These are phyloP conservation scores for Leptocoma aspasia DNA, from an alignment of 2,113 vertebrate genomes.

Conservation along the genomic window DNA sequence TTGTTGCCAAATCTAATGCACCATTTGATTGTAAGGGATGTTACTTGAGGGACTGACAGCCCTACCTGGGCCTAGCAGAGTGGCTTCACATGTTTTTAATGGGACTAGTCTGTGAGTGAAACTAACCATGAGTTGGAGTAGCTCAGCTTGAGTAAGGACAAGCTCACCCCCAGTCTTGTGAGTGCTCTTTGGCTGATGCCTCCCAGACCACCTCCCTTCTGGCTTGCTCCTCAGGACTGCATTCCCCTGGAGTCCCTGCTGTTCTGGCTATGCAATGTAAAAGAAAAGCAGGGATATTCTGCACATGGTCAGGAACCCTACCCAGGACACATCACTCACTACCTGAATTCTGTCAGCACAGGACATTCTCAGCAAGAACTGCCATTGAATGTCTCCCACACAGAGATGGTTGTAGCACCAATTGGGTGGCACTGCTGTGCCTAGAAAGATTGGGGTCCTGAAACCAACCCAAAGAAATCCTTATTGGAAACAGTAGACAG, in stretches of 20 bases:
- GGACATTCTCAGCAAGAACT: not conserved
- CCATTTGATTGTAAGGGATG: not conserved
- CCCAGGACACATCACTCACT: not conserved
- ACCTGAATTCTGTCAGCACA: not conserved
- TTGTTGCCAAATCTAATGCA: not conserved
- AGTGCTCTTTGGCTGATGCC: not conserved
- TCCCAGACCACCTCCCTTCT: not conserved
- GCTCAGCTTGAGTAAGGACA: not conserved
- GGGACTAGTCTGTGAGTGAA: not conserved
- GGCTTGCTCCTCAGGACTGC: not conserved
- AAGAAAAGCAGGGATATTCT: not conserved
- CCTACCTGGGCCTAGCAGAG: not conserved
- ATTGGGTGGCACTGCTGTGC: not conserved
- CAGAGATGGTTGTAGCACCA: not conserved
- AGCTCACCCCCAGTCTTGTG: not conserved
- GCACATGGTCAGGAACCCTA: not conserved
- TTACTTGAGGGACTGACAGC: not conserved
- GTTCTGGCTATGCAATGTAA: not conserved
- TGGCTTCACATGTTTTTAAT: not conserved
- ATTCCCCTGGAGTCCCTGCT: not conserved
- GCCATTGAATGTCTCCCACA: fast-evolving
- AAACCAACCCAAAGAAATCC: not conserved
- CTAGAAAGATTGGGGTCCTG: not conserved
- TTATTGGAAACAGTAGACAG: not conserved
- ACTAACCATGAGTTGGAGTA: not conserved